phyloP scores from a whole-genome alignment of 2,113 vertebrate species.

The Tragelaphus scriptus region DNA sequence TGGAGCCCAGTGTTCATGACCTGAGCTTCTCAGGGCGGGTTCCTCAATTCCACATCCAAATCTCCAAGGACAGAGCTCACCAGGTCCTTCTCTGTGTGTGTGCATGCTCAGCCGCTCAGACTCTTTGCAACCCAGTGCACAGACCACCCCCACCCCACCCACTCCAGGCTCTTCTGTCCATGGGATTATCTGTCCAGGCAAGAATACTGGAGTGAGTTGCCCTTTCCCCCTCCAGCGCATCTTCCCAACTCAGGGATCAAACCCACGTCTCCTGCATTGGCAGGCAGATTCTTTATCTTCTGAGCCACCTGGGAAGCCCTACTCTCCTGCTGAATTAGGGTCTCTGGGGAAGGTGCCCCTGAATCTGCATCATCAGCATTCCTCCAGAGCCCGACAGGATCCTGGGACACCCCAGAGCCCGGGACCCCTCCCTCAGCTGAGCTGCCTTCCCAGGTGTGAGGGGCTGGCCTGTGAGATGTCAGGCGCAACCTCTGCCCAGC shows the following conservation, averaged over 20 bases:
- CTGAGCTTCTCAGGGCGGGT: background rate
- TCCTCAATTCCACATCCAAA: background rate
- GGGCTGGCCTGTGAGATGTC: background rate
- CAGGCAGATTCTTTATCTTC: background rate
- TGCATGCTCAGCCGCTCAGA: fast-evolving
- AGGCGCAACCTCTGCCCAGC: no score
- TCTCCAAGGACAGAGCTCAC: background rate
- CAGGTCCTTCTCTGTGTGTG: background rate
- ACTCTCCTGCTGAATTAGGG: background rate
- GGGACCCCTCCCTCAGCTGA: background rate
- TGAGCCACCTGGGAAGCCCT: background rate
- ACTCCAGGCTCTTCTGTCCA: background rate
- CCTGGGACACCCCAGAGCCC: background rate
- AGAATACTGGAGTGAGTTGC: background rate
- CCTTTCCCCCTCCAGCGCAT: background rate
- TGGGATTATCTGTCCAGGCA: background rate
- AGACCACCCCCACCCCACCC: fast-evolving
- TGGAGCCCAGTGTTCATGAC: background rate
- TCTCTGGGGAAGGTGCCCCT: background rate
- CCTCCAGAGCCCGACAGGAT: background rate
- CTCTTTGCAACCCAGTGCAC: background rate
- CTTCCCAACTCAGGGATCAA: background rate
- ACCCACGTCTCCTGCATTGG: background rate
- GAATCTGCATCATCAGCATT: background rate
- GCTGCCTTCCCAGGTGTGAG: background rate